Conservation (phyloP, 2,113 vertebrate species). For the Natator depressus region DNA sequence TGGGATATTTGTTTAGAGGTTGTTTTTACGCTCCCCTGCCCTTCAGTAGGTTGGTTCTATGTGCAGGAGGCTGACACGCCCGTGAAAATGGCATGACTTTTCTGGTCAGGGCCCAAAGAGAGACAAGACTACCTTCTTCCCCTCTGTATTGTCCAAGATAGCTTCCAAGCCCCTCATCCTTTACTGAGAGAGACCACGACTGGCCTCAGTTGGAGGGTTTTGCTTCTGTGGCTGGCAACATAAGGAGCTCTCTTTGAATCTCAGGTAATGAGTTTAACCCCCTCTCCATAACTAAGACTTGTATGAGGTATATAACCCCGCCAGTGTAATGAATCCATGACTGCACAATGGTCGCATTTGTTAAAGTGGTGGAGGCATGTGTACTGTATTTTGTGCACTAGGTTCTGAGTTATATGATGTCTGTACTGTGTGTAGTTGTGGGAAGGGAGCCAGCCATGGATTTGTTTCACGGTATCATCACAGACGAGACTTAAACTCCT, state of each 20-base stretch:
- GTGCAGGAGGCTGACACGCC: background rate
- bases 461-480: background rate
- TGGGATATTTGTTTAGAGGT: background rate
- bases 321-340: background rate
- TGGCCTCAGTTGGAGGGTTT: background rate
- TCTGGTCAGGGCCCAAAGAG: background rate
- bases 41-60: background rate
- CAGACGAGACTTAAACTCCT: background rate
- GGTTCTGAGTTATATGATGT: background rate
- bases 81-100: background rate
- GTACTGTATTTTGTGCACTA: background rate
- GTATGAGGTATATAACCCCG: background rate
- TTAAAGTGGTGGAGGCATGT: background rate
- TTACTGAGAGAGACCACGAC: background rate
- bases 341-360: background rate
- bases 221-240: background rate
- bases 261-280: background rate
- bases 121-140: background rate
- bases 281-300: background rate
- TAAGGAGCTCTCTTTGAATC: constrained; percentile 25
- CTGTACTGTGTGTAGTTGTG: background rate
- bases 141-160: background rate
- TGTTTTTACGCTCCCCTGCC: background rate
- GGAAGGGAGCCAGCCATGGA: accelerated
- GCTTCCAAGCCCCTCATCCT: background rate